Percentiles rank a stretch among this genome's conserved stretches.
phyloP scores from a whole-genome alignment of 2,113 vertebrate genomes.

The Varanus komodoensis region DNA sequence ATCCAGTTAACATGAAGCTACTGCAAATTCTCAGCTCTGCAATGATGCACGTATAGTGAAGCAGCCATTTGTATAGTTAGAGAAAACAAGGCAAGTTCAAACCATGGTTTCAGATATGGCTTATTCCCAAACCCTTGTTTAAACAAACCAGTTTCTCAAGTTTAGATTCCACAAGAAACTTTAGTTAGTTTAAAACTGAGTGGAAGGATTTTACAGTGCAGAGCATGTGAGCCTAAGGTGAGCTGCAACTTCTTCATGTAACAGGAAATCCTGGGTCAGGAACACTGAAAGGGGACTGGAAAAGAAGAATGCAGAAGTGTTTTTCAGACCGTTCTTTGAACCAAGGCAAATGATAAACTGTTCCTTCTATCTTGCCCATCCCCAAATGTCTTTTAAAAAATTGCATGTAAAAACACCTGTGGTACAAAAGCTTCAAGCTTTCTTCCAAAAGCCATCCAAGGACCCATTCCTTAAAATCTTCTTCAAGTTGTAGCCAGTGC shows the following conservation, averaged over 20 bases:
- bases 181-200: background rate
- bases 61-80: background rate
- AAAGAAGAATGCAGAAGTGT: background rate
- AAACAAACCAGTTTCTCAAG: background rate
- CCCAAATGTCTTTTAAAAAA: background rate
- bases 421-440: background rate
- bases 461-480: conserved; percentile 21
- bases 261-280: background rate
- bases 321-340: background rate
- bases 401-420: background rate
- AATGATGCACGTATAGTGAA: background rate
- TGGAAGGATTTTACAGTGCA: background rate
- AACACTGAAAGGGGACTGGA: background rate
- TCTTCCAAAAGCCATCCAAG: background rate
- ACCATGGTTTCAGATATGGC: background rate
- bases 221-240: background rate
- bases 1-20: background rate
- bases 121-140: background rate
- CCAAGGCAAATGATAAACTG: background rate
- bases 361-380: no score
- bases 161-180: background rate
- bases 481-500: conserved; percentile 32
- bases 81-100: background rate
- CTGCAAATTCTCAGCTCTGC: background rate
- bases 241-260: background rate